Evolutionary conservation across 1,140 invertebrate species (phyloP), one percentile per base, ranked within the genome.

Genomic region (Teleopsis dalmanni): DNA sequence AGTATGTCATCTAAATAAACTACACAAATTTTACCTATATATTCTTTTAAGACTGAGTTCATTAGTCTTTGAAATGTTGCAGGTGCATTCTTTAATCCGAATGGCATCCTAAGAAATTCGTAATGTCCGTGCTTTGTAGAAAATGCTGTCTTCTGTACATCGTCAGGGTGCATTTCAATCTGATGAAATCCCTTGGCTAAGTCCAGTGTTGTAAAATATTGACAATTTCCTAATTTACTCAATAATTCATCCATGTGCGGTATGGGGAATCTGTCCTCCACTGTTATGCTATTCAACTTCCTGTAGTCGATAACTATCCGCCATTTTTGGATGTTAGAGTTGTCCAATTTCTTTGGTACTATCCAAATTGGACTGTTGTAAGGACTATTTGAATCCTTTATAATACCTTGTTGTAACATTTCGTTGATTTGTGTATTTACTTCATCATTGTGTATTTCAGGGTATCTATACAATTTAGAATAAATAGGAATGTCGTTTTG

Each of bases 231-330:
- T 14, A 51, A 33, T 40, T 53, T 54, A n/a, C 47, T 45, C 45
- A 34, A 54, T 31, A 69, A 70, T 13, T 75, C 68, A 23, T 73
- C 67, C 13, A 80, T 76, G 35, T 70, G 60, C 1, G 77, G 78
- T 7, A 81, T 50, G 1, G 76, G 78, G 57, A 68, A 78, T 26
- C 25, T 45, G 29, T 72, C 62, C 16, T 47, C 52, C 4, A 69
- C 53, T 2, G 61, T 71, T 14, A 57, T 48, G 10, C 66, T 52
- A 50, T 73, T 74, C 16, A 72, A 45, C 56, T 59, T 57, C 16
- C 60, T 34, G 44, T 59, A 73, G 50, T 71, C 65, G 9, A 71
- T 56, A 3, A 64, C 62, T 9, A 72, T 19, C 38, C 67, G 36
- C 59, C 64, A 71, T 56, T 59, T 67, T 53, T 63, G 52, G 23